Percentiles rank a stretch among this genome's conserved stretches.
These are phyloP conservation scores for Papilio helenus DNA, from an alignment of 1,140 invertebrate genomes.

Conservation along the genomic window DNA sequence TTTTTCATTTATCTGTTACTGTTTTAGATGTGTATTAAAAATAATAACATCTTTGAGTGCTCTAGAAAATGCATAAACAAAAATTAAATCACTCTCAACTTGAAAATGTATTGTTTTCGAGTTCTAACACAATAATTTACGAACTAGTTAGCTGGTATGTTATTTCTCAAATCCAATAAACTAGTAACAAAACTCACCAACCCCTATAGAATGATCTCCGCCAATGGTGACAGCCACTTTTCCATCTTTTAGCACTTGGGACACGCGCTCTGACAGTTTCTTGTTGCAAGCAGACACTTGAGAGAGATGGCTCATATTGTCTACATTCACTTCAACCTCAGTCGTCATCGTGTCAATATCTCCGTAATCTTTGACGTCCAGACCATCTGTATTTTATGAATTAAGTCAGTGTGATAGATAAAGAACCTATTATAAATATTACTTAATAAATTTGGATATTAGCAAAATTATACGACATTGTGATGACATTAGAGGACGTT, in stretches of 20 bases:
- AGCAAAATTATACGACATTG: neutral
- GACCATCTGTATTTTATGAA: constrained; percentile 69
- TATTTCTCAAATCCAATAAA: neutral
- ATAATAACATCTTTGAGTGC: neutral
- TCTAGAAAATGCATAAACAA: no score
- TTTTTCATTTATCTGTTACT: neutral
- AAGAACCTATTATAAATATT: neutral
- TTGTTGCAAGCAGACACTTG: constrained; percentile 86
- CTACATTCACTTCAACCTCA: constrained; percentile 66
- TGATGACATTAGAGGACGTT: no score
- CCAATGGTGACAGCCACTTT: constrained; percentile 88
- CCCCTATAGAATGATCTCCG: constrained; percentile 95
- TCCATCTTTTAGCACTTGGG: constrained; percentile 85
- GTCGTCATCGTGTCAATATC: constrained; percentile 81
- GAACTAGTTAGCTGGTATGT: neutral
- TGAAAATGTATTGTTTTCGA: no score
- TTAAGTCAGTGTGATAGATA: neutral
- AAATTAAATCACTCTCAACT: no score
- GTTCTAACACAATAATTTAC: no score
- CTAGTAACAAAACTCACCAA: constrained; percentile 80
- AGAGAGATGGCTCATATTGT: constrained; percentile 86
- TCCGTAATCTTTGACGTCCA: constrained; percentile 89
- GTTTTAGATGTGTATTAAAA: neutral
- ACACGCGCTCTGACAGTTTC: constrained; percentile 85
- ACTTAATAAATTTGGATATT: neutral